Conservation (phyloP, 1,140 invertebrate species). For the Zaprionus vittiger region DNA sequence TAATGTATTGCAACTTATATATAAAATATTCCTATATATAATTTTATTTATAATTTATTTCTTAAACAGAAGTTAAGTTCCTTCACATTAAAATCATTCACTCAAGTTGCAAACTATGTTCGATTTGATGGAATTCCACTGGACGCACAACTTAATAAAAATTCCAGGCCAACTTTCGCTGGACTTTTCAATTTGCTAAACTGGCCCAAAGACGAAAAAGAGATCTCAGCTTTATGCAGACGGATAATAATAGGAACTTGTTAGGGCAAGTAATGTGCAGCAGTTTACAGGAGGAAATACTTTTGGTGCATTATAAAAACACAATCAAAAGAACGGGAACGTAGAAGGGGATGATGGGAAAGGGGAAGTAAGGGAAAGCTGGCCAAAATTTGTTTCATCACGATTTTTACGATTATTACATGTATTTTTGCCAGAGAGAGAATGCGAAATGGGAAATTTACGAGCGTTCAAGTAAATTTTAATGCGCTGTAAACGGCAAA, state of each 20-base stretch:
- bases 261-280: slow-evolving; percentile 2
- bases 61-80: too few relatives aligned
- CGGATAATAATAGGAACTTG: slow-evolving; percentile 14
- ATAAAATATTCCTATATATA: not conserved
- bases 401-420: slow-evolving; percentile 59
- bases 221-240: not conserved
- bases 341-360: not conserved
- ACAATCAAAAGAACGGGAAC: slow-evolving; percentile 21
- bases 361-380: not conserved
- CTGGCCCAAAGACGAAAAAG: not conserved
- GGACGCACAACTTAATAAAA: slow-evolving; percentile 11
- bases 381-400: slow-evolving; percentile 49
- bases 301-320: slow-evolving; percentile 27
- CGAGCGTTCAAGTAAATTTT: slow-evolving; percentile 66
- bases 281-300: slow-evolving; percentile 29
- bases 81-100: not conserved
- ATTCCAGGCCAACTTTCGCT: slow-evolving; percentile 12
- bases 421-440: slow-evolving; percentile 37
- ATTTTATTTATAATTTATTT: not conserved
- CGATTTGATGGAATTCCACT: not conserved
- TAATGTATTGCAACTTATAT: too few relatives aligned
- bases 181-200: slow-evolving; percentile 1
- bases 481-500: slow-evolving; percentile 63
- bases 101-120: not conserved
- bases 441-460: slow-evolving; percentile 64